phyloP scores from a whole-genome alignment of 2,888 invertebrate species.

The Melanophora roralis region DNA sequence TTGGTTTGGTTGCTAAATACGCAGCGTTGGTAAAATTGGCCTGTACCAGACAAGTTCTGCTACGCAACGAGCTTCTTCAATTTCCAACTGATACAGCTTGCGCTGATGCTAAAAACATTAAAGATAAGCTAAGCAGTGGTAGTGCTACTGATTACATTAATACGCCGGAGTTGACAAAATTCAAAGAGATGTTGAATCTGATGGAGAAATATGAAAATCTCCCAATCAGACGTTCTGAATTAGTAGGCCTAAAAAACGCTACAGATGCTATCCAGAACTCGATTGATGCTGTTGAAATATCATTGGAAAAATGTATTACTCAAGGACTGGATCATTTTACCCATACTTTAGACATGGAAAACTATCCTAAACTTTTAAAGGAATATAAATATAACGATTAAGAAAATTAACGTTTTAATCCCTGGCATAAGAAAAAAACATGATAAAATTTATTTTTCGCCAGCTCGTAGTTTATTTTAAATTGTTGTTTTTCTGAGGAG shows the following conservation, averaged over 20 bases:
- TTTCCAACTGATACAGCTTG: constrained; percentile 23
- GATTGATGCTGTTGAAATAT: constrained; percentile 65
- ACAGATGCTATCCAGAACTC: constrained; percentile 64
- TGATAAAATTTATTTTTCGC: constrained; percentile 21
- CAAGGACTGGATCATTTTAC: constrained; percentile 68
- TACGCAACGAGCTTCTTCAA: constrained; percentile 43
- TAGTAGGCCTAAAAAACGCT: constrained; percentile 66
- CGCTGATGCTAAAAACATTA: constrained; percentile 55
- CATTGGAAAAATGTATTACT: constrained; percentile 66
- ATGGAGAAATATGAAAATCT: constrained; percentile 52
- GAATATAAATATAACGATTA: constrained; percentile 17
- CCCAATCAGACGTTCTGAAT: constrained; percentile 55
- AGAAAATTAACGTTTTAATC: no score
- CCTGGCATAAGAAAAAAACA: no score
- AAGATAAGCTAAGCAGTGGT: constrained; percentile 59
- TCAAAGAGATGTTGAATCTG: constrained; percentile 52
- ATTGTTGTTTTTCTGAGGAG: constrained; percentile 23
- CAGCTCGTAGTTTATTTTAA: constrained; percentile 18
- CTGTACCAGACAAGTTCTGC: constrained; percentile 60
- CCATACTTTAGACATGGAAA: constrained; percentile 58
- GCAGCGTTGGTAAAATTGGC: constrained; percentile 63
- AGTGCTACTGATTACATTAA: constrained; percentile 64
- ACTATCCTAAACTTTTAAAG: constrained; percentile 29
- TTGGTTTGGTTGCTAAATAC: constrained; percentile 64
- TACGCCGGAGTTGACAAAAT: constrained; percentile 47